These are phyloP conservation scores for Poecile atricapillus DNA, from an alignment of 2,113 vertebrate genomes.

Conservation along the genomic window DNA sequence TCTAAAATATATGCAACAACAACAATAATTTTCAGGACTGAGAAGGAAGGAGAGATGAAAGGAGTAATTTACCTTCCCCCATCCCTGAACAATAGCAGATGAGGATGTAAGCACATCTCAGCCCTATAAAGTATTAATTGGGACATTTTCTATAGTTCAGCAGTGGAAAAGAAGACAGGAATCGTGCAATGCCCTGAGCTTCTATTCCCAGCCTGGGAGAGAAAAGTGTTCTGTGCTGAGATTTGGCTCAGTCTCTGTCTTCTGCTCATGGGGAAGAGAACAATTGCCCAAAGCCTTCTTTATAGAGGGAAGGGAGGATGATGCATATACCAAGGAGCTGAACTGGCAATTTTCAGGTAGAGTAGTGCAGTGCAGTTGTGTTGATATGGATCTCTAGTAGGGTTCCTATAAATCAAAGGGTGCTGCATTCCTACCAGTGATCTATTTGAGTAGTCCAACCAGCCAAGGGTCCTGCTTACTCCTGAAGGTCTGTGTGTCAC, in stretches of 20 bases:
- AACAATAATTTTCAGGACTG: conserved; percentile 25
- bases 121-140: conserved; percentile 38
- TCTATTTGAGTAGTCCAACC: neutral
- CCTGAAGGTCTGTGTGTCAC: neutral
- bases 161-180: neutral
- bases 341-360: neutral
- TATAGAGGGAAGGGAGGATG: neutral
- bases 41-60: conserved; percentile 35
- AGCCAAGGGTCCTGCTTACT: neutral
- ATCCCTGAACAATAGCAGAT: neutral
- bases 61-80: conserved; percentile 18
- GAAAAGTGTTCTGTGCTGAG: neutral
- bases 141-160: conserved; percentile 22
- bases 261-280: neutral
- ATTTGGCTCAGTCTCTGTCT: neutral
- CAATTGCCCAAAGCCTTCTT: neutral
- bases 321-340: neutral
- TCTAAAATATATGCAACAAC: conserved; percentile 11
- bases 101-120: conserved; percentile 43
- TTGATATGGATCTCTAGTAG: neutral
- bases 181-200: neutral
- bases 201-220: neutral
- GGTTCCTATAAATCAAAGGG: neutral
- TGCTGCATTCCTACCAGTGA: neutral
- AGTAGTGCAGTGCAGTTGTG: neutral